Conservation (phyloP, 2,113 vertebrate genomes). For the Gymnocephalus cernua region DNA sequence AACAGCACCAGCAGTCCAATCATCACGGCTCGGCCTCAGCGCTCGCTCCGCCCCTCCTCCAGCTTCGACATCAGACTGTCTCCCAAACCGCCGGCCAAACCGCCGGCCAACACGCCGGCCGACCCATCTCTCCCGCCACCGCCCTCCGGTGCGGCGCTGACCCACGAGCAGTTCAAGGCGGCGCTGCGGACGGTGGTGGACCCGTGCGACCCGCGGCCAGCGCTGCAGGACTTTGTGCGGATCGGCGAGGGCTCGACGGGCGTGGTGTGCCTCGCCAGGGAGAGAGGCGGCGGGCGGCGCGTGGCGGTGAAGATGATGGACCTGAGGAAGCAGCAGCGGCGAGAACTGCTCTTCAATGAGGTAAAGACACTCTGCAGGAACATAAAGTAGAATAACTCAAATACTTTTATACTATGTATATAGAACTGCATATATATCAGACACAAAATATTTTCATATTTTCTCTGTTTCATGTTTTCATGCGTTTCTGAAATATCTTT, state of each 20-base stretch:
- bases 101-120: neutral
- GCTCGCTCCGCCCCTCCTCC: constrained; percentile 77
- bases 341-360: constrained; percentile 97
- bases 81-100: neutral
- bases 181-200: constrained; percentile 94
- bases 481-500: too few species aligned
- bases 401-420: too few species aligned
- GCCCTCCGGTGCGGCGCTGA: constrained; percentile 84
- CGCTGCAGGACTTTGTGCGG: constrained; percentile 92
- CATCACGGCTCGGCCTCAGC: constrained; percentile 32
- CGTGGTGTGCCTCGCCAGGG: constrained; percentile 91
- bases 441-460: too few species aligned
- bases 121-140: constrained; percentile 85
- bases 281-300: constrained; percentile 89
- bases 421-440: too few species aligned
- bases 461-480: too few species aligned
- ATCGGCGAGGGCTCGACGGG: constrained; percentile 95
- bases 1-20: constrained; percentile 74
- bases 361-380: too few species aligned
- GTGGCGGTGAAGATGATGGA: constrained; percentile 98
- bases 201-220: constrained; percentile 87
- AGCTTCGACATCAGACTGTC: constrained; percentile 46
- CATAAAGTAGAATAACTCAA: too few species aligned
- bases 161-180: constrained; percentile 92
- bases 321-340: constrained; percentile 91